Percentiles rank a stretch among this genome's conserved stretches.
Conservation (phyloP, 2,888 invertebrate genomes). For the Pristionchus entomophagus region DNA sequence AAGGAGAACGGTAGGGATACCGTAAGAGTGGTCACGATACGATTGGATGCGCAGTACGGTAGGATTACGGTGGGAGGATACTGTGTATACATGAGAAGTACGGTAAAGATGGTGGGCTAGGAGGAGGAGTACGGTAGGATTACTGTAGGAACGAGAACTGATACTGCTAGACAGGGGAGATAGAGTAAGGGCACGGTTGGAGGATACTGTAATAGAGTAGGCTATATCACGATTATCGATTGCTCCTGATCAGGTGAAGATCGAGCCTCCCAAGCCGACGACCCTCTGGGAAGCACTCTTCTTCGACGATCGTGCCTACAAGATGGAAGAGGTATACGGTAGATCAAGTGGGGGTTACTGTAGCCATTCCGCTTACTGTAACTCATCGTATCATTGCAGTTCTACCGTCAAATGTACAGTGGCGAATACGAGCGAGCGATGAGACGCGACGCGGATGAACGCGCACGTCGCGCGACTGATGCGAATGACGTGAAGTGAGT, state of each 20-base stretch:
- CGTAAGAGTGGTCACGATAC: background rate
- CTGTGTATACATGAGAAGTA: no score
- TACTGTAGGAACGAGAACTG: no score
- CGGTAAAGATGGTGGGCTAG: no score
- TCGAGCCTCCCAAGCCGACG: conserved; percentile 12
- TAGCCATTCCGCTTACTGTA: background rate
- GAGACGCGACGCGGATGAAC: conserved; percentile 1
- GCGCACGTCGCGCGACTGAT: background rate
- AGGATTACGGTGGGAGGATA: no score
- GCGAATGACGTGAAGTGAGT: background rate
- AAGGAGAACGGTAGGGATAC: background rate
- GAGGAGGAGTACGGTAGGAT: no score
- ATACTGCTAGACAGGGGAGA: no score
- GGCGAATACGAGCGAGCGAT: conserved; percentile 28
- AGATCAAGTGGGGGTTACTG: no score
- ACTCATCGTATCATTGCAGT: background rate
- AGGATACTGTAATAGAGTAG: background rate
- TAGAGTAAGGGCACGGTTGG: background rate
- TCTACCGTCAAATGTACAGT: conserved; percentile 3
- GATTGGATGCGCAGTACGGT: no score
- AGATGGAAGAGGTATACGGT: conserved; percentile 27
- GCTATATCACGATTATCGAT: background rate
- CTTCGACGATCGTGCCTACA: conserved; percentile 24
- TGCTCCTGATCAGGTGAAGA: background rate
- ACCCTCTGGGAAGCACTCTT: conserved; percentile 26